These are phyloP conservation scores for Pachymerium ferrugineum DNA, from an alignment of 2,888 invertebrate genomes.

Conservation along the genomic window DNA sequence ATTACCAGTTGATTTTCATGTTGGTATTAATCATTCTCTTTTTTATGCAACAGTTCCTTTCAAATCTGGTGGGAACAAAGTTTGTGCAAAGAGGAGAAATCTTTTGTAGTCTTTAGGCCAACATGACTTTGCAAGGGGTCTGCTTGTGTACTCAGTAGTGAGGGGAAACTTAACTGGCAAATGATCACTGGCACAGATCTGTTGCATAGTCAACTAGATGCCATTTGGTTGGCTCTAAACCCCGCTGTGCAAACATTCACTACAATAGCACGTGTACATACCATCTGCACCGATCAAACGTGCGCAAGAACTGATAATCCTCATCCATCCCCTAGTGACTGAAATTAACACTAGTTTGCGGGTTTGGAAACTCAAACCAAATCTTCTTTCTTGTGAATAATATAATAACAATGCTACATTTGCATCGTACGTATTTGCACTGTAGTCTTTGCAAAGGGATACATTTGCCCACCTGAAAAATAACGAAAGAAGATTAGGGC, in stretches of 20 bases:
- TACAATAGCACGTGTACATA: conserved; percentile 15
- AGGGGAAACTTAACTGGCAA: conserved; percentile 10
- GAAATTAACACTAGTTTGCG: conserved; percentile 5
- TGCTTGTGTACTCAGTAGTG: conserved; percentile 1
- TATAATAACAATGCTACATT: background rate
- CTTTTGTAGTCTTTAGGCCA: conserved; percentile 3
- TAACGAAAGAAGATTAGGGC: too few relatives aligned
- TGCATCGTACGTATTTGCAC: too few relatives aligned
- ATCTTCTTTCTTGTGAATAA: too few relatives aligned
- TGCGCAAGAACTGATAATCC: conserved; percentile 14
- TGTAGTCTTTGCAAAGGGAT: too few relatives aligned
- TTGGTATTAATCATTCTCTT: background rate
- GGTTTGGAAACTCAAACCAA: background rate
- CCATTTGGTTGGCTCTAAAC: conserved; percentile 14
- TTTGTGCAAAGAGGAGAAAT: background rate
- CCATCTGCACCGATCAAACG: conserved; percentile 21
- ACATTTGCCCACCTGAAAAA: too few relatives aligned
- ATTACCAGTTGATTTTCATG: too few relatives aligned
- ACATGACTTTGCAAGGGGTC: conserved; percentile 10
- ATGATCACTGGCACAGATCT: conserved; percentile 14
- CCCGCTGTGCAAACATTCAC: conserved; percentile 12
- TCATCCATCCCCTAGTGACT: conserved; percentile 5
- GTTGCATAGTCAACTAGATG: conserved; percentile 21
- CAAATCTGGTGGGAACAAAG: background rate
- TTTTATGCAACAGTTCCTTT: background rate